These are phyloP conservation scores for Troilus luridus DNA, from an alignment of 2,888 invertebrate species.

Conservation along the genomic window DNA sequence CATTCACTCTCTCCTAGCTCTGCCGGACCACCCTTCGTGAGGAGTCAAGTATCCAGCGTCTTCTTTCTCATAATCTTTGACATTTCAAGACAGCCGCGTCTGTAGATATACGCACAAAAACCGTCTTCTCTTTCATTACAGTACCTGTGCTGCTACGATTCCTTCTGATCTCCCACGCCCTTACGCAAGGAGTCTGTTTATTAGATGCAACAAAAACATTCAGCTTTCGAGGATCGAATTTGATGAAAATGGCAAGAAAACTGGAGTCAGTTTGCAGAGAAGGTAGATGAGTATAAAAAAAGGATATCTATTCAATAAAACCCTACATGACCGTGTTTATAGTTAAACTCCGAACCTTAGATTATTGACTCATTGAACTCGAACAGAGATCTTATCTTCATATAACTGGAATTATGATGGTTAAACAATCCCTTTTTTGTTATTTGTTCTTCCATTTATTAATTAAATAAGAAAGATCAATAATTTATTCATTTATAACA, in stretches of 20 bases:
- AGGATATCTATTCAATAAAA: too few species aligned
- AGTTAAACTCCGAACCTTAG: too few species aligned
- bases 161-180: neutral
- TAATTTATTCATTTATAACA: too few species aligned
- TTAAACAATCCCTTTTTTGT: too few species aligned
- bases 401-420: too few species aligned
- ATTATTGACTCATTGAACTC: too few species aligned
- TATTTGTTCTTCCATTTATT: too few species aligned
- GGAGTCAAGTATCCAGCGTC: neutral
- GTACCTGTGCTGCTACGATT: neutral
- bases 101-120: neutral
- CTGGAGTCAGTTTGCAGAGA: too few species aligned
- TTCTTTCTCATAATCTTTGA: constrained; percentile 5
- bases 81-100: neutral
- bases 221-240: neutral
- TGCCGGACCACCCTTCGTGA: neutral
- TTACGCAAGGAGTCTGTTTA: neutral
- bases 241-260: neutral
- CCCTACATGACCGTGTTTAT: too few species aligned
- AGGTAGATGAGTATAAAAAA: too few species aligned
- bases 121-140: neutral
- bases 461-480: too few species aligned
- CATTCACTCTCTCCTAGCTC: neutral
- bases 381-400: too few species aligned
- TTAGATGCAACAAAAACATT: neutral